A percentile compares a stretch with the other conserved stretches of the same genome.
Evolutionary conservation across 2,113 vertebrate genomes (phyloP).

Genomic region (Aspidoscelis tigris): DNA sequence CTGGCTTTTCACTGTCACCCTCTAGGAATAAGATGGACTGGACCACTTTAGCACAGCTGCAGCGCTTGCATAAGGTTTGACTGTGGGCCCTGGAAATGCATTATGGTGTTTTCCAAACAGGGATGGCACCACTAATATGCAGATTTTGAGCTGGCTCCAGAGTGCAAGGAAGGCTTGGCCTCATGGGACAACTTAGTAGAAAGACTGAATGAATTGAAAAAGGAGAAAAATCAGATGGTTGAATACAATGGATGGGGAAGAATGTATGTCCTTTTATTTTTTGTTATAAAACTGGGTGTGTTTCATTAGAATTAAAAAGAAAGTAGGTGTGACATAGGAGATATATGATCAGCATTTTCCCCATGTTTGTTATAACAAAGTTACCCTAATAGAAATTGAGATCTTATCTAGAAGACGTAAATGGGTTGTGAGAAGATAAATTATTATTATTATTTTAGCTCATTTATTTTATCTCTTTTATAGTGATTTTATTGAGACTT

Average conservation of each 20-base stretch:
- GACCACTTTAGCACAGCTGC: background rate
- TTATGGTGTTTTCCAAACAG: background rate
- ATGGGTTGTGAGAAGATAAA: too few relatives aligned
- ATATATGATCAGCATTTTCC: background rate
- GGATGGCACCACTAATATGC: background rate
- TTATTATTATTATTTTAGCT: too few relatives aligned
- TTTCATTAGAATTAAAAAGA: background rate
- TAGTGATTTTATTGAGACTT: too few relatives aligned
- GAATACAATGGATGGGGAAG: background rate
- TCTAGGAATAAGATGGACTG: background rate
- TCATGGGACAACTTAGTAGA: background rate
- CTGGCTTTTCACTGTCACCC: background rate
- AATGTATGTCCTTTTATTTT: background rate
- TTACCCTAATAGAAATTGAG: background rate
- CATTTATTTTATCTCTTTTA: too few relatives aligned
- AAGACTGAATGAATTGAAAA: background rate
- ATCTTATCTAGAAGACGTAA: background rate
- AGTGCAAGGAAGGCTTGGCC: background rate
- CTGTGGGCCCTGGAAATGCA: background rate
- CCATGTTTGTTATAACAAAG: background rate
- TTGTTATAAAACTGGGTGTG: background rate
- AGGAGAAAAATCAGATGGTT: background rate
- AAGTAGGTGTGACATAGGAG: background rate
- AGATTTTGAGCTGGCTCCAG: background rate
- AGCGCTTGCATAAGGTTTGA: background rate